These are phyloP conservation scores for Abrostola triplasia DNA, from an alignment of 2,888 invertebrate genomes.

Conservation along the genomic window DNA sequence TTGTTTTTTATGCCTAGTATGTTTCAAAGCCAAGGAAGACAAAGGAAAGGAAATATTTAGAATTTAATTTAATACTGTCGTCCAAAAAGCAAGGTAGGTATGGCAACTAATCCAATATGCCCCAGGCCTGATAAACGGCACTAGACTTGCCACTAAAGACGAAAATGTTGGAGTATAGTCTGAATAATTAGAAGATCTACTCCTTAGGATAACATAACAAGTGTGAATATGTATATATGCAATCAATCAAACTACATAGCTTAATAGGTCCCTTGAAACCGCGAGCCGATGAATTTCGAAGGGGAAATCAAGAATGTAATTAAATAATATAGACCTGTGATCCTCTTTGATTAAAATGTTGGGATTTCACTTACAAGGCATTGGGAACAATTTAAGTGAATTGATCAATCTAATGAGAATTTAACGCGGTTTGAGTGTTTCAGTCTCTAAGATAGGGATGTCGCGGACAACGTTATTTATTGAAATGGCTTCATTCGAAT, in stretches of 20 bases:
- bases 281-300: slow-evolving; percentile 31
- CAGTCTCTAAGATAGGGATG: slow-evolving; percentile 10
- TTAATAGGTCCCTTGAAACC: slow-evolving; percentile 23
- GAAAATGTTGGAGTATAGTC: too few relatives aligned
- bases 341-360: slow-evolving; percentile 59
- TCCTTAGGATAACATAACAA: not conserved
- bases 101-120: too few relatives aligned
- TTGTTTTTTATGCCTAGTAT: too few relatives aligned
- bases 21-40: too few relatives aligned
- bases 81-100: too few relatives aligned
- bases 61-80: too few relatives aligned
- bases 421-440: slow-evolving; percentile 49
- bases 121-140: too few relatives aligned
- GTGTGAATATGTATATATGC: not conserved
- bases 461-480: slow-evolving; percentile 47
- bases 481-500: slow-evolving; percentile 28
- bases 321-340: slow-evolving; percentile 51
- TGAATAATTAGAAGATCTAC: not conserved
- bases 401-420: slow-evolving; percentile 62
- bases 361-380: slow-evolving; percentile 58
- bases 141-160: too few relatives aligned
- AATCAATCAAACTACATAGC: slow-evolving; percentile 29
- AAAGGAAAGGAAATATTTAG: too few relatives aligned
- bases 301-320: slow-evolving; percentile 52
- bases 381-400: slow-evolving; percentile 52